Evolutionary conservation across 92 coral and sea anemone species (phyloP), one percentile per base, ranked within the genome.

Genomic region (Umimayanthus kanabou): DNA sequence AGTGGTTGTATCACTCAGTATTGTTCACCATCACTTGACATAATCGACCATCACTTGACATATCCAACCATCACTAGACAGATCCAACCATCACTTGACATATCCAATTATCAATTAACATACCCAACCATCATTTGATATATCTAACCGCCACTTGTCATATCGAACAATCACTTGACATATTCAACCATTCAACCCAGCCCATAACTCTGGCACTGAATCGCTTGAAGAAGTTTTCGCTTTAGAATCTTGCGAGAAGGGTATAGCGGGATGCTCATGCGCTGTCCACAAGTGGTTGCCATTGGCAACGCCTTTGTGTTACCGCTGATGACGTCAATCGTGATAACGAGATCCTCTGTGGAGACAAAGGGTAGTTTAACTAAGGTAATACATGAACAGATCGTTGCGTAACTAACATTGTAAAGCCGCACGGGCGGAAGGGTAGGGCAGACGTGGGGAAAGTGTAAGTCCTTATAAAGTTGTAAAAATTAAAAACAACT

Each of bases 251-350:
- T 92, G 88, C 93, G 93, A 29, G 98, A 95, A 9, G 98, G 95
- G 79, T 95, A 95, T 33, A 95, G 92, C 55, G 98, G 98, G 73
- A 95, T 91, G 87, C 97, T 94, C 98, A 95, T 95, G 81, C 98
- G 97, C 95, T 95, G 98, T 89, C 98, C 98, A 49, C 97, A 94
- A 8, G 98, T 95, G 39, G 95, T 95, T 92, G 98, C 97, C 98
- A 95, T 95, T 20, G 98, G 98, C 89, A 95, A 95, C 94, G 97
- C 95, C 74, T 91, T 95, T 58, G 98, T 89, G 88, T 95, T 95
- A 28, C 98, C 98, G 82, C 98, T 94, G 81, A 95, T 94, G 84
- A 94, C 96, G 87, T 95, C 98, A 53, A 95, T 91, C 10, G 98
- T 95, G 82, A 95, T 92, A 61, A 82, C 93, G 9, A 95, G 91